Evolutionary conservation across 2,888 invertebrate genomes (phyloP).

Genomic region (Neocrepidodera transversa): DNA sequence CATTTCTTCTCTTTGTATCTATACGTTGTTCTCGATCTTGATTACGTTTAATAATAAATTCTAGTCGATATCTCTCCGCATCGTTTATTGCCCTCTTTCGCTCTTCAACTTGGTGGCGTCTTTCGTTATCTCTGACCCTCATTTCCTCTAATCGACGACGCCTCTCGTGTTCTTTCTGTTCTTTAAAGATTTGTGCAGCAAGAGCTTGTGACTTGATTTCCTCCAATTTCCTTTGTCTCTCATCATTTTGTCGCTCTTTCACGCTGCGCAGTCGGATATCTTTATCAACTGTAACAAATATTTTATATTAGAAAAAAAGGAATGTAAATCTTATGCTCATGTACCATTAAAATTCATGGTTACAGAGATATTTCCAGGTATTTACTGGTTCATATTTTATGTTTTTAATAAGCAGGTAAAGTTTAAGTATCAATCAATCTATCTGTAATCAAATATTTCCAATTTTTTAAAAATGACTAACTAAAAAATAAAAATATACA

Average conservation of each 20-base stretch:
- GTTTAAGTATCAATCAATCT: too few relatives aligned
- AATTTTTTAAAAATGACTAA: too few relatives aligned
- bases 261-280: conserved; percentile 76
- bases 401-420: too few relatives aligned
- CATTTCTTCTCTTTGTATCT: conserved; percentile 80
- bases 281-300: conserved; percentile 60
- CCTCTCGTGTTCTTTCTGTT: conserved; percentile 87
- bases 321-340: too few relatives aligned
- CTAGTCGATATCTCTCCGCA: conserved; percentile 85
- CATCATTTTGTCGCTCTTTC: conserved; percentile 88
- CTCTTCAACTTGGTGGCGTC: conserved; percentile 79
- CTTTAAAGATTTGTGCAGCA: conserved; percentile 87
- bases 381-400: too few relatives aligned
- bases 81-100: conserved; percentile 88
- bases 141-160: conserved; percentile 83
- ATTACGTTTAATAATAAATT: conserved; percentile 85
- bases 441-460: too few relatives aligned
- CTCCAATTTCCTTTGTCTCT: conserved; percentile 86
- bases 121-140: conserved; percentile 77
- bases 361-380: too few relatives aligned
- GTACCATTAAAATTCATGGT: too few relatives aligned
- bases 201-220: conserved; percentile 89
- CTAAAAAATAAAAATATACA: too few relatives aligned
- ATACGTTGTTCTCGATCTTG: conserved; percentile 63
- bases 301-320: too few relatives aligned